phyloP scores from a whole-genome alignment of 2,113 vertebrate species.

The Albula goreensis region DNA sequence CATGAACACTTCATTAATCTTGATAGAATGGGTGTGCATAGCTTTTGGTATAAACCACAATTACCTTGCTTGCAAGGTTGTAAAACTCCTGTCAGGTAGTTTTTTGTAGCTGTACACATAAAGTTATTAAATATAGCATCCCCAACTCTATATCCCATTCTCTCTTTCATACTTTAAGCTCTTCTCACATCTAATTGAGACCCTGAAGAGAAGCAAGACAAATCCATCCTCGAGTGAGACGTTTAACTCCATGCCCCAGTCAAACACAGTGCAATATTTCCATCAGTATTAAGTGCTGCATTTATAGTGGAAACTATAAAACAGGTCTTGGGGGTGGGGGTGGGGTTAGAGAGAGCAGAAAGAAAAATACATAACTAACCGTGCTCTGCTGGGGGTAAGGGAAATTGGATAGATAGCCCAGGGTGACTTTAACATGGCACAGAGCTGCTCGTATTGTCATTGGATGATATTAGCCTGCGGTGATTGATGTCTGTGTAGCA shows the following conservation, averaged over 20 bases:
- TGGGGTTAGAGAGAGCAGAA: not conserved
- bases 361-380: conserved; percentile 28
- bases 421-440: conserved; percentile 25
- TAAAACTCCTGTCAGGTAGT: too few relatives aligned
- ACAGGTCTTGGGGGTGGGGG: not conserved
- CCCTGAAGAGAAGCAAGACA: not conserved
- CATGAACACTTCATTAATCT: too few relatives aligned
- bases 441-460: conserved; percentile 27
- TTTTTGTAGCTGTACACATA: too few relatives aligned
- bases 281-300: conserved; percentile 27
- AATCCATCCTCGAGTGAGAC: not conserved
- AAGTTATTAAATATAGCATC: too few relatives aligned
- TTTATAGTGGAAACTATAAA: conserved; percentile 45
- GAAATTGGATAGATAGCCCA: conserved; percentile 27
- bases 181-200: not conserved
- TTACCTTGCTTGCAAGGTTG: too few relatives aligned
- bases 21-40: too few relatives aligned
- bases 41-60: too few relatives aligned
- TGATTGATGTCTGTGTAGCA: conserved; percentile 30
- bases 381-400: conserved; percentile 18
- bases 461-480: conserved; percentile 13
- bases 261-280: conserved; percentile 34
- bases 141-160: too few relatives aligned
- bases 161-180: too few relatives aligned
- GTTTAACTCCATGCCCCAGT: conserved; percentile 22